Base-by-base conservation (phyloP, 1,140 invertebrate genomes). In the Drosophila truncata region DNA sequence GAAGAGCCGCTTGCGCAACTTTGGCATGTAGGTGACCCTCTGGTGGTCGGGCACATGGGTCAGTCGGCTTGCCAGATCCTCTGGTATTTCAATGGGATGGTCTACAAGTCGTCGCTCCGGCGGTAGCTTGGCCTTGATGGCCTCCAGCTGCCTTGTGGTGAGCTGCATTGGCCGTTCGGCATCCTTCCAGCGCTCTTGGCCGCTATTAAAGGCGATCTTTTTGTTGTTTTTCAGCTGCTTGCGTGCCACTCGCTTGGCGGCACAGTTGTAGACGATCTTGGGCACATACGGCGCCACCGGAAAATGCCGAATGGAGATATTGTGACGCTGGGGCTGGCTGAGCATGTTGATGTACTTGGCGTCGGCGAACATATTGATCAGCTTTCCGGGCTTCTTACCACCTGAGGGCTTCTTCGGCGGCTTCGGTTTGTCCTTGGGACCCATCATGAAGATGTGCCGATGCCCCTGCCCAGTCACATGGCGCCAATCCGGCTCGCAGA, bases 171-270 rank as follows among this genome's bases (percentile, higher is more conserved):
- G 75, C 1, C 78, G 74, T 3, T 77, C 63, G 5, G 44, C 70
- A 41, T 92, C 91, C 47, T 78, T 82, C 70, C 80, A 92, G 0
- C 91, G 91, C 52, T 92, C 87, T 63, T 80, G 80, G 3, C 91
- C 84, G 7, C 87, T 91, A 7, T 78, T 66, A 16, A 92, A 92
- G 20, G 91, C 91, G 14, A 92, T 86, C 46, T 92, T 92, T 47
- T 92, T 92, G 50, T 92, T 92, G 52, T 78, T 92, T 1, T 90
- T 78, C 75, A 92, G 23, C 44, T 92, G 91, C 23, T 91, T 91
- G 3, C 91, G 79, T 0, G 31, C 31, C 2, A 87, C 25, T 0
- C 80, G 73, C 54, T 91, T 92, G 9, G 78, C 54, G 1, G 91
- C 81, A 20, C 82, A 90, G 10, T 92, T 92, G 54, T 81, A 92